A percentile compares a stretch with the other conserved stretches of the same genome.
Evolutionary conservation across 2,888 invertebrate genomes (phyloP).

Genomic region (Watsonalla binaria): DNA sequence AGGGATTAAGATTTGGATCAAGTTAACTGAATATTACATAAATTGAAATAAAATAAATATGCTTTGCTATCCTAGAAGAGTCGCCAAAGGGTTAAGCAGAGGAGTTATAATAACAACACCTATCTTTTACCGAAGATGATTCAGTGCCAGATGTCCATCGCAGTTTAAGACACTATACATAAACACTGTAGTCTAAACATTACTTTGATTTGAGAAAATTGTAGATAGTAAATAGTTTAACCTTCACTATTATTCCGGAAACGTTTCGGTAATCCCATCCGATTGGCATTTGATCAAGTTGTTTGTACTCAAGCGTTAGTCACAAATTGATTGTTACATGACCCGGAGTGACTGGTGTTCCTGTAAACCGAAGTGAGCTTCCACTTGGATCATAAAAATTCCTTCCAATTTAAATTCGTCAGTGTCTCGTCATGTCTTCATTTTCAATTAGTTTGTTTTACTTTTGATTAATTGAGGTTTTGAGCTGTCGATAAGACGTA

Average conservation of each 20-base stretch:
- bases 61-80: too few relatives aligned
- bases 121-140: too few relatives aligned
- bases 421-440: neutral
- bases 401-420: neutral
- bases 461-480: neutral
- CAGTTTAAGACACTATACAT: too few relatives aligned
- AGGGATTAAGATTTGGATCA: too few relatives aligned
- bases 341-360: conserved; percentile 30
- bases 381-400: conserved; percentile 13
- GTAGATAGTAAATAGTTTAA: neutral
- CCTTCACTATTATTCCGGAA: neutral
- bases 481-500: neutral
- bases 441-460: conserved; percentile 1
- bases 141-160: too few relatives aligned
- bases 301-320: conserved; percentile 33
- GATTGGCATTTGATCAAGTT: conserved; percentile 30
- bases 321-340: conserved; percentile 55
- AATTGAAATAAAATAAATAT: too few relatives aligned
- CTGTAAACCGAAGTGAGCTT: conserved; percentile 10
- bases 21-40: too few relatives aligned
- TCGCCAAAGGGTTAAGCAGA: too few relatives aligned
- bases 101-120: too few relatives aligned
- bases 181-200: too few relatives aligned
- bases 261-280: conserved; percentile 20
- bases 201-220: neutral